Percentiles rank a stretch among this genome's conserved stretches.
phyloP scores from a whole-genome alignment of 2,113 vertebrate genomes.

The Corythaeola cristata region DNA sequence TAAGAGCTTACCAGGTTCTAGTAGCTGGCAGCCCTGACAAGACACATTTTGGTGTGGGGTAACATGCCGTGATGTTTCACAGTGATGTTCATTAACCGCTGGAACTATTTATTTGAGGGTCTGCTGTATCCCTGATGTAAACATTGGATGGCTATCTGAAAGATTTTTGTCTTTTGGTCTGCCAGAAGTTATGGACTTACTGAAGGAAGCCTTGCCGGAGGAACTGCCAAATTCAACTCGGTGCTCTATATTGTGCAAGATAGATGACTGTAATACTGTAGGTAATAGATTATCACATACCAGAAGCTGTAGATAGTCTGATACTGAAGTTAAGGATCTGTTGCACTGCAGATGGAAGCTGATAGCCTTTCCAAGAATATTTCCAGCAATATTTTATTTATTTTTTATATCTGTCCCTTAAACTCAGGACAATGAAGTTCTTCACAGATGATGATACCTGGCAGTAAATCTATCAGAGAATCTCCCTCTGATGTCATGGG shows the following conservation, averaged over 20 bases:
- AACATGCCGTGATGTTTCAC: not conserved
- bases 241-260: not conserved
- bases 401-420: not conserved
- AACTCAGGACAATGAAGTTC: not conserved
- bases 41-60: not conserved
- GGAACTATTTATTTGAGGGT: not conserved
- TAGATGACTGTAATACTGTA: not conserved
- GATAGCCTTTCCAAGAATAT: not conserved
- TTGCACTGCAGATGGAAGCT: not conserved
- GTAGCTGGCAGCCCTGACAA: not conserved
- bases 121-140: not conserved
- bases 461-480: not conserved
- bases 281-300: not conserved
- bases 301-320: not conserved
- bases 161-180: not conserved
- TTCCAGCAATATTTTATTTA: not conserved
- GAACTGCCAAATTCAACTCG: not conserved
- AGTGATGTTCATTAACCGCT: not conserved
- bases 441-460: not conserved
- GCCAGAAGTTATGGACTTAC: not conserved
- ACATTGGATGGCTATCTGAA: not conserved
- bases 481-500: not conserved
- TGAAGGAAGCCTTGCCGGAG: not conserved
- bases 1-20: not conserved
- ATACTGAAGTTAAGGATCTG: not conserved